These are phyloP conservation scores for honey bee (Apis mellifera) DNA, from an alignment of 1,140 invertebrate genomes.

Conservation along the genomic window DNA sequence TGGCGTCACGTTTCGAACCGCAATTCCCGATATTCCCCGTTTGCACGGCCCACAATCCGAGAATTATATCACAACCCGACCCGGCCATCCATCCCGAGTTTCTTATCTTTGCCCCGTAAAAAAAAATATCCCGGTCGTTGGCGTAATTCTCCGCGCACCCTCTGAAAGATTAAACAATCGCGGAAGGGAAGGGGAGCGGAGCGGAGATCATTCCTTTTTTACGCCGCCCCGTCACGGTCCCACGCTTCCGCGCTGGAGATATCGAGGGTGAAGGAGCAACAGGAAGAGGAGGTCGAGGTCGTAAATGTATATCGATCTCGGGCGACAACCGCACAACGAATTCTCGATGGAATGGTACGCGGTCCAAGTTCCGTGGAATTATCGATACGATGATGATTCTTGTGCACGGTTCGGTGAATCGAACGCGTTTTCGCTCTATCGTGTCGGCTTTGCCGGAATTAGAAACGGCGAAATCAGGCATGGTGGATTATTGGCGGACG, in stretches of 20 bases:
- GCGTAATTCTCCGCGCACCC: constrained; percentile 25
- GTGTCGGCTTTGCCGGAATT: too few relatives aligned
- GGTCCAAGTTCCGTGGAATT: not conserved
- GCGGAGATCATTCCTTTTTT: constrained; percentile 28
- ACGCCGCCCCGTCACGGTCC: not conserved
- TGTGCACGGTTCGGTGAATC: not conserved
- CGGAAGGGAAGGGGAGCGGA: not conserved
- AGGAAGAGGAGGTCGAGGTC: too few relatives aligned
- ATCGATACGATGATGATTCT: constrained; percentile 1
- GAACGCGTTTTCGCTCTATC: not conserved
- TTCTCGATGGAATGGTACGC: not conserved
- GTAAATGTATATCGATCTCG: not conserved
- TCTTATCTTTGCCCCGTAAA: not conserved
- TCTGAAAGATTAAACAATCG: constrained; percentile 36
- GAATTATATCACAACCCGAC: not conserved
- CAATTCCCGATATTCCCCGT: not conserved
- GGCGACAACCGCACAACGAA: not conserved
- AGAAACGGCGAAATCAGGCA: too few relatives aligned
- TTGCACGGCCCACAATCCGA: not conserved
- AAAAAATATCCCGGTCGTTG: constrained; percentile 7
- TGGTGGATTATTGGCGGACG: too few relatives aligned
- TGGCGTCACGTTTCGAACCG: not conserved
- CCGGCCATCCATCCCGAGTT: not conserved
- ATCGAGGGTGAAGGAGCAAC: not conserved
- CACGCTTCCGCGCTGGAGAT: too few relatives aligned